These are phyloP conservation scores for Thera obeliscata DNA, from an alignment of 2,888 invertebrate species.

Conservation along the genomic window DNA sequence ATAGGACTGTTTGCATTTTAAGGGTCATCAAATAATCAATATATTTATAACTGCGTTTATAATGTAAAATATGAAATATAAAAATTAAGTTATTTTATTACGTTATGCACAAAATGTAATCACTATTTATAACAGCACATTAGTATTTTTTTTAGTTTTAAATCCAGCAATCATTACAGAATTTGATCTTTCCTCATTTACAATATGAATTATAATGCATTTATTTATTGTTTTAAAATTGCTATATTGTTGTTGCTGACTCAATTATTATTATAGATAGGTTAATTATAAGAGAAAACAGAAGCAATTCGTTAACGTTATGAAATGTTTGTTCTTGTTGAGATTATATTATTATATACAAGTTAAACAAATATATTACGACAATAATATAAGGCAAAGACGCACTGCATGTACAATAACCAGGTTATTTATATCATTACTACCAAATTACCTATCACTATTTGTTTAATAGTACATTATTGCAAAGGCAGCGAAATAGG, in stretches of 20 bases:
- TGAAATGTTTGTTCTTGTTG: slow-evolving; percentile 15
- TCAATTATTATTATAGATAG: slow-evolving; percentile 18
- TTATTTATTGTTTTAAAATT: slow-evolving; percentile 21
- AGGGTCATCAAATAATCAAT: too few relatives aligned
- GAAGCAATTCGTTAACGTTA: slow-evolving; percentile 19
- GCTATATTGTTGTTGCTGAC: slow-evolving; percentile 19
- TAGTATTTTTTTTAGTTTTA: neutral
- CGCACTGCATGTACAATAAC: neutral
- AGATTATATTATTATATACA: slow-evolving; percentile 4
- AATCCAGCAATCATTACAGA: neutral
- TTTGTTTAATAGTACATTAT: too few relatives aligned
- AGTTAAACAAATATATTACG: neutral
- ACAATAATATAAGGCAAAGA: neutral
- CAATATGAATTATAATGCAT: slow-evolving; percentile 19
- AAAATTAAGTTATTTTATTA: too few relatives aligned
- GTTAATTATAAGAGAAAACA: slow-evolving; percentile 25
- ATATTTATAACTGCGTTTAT: too few relatives aligned
- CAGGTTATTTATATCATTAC: too few relatives aligned
- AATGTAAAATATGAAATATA: too few relatives aligned
- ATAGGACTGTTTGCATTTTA: too few relatives aligned
- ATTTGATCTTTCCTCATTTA: neutral
- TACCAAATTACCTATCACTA: too few relatives aligned
- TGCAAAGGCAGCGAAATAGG: too few relatives aligned
- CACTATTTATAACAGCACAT: neutral
- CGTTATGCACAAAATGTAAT: too few relatives aligned